Conservation (phyloP, 2,113 vertebrate species). For the Dromas ardeola region DNA sequence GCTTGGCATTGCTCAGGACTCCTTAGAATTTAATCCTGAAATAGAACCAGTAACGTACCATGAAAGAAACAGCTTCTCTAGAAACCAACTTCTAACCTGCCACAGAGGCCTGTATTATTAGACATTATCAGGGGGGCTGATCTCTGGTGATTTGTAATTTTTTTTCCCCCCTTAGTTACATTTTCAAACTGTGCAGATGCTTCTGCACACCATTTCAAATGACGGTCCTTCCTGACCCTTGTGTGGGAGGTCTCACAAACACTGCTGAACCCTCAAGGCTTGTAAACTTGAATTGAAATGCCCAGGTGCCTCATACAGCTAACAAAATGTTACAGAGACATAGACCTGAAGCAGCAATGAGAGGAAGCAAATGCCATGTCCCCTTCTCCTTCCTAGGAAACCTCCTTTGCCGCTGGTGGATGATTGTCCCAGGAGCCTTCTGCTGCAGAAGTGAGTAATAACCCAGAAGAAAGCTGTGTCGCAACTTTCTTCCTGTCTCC, state of each 20-base stretch:
- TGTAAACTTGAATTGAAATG: neutral
- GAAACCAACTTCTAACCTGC: neutral
- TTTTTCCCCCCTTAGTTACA: rapidly evolving
- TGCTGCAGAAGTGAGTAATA: no score
- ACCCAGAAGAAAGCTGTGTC: neutral
- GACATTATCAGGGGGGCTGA: neutral
- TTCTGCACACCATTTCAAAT: neutral
- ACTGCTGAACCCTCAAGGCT: neutral
- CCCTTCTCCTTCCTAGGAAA: neutral
- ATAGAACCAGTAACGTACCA: neutral
- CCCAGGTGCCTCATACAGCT: neutral
- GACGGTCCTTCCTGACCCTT: neutral
- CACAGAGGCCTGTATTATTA: neutral
- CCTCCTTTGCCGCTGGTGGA: rapidly evolving
- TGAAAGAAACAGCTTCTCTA: neutral
- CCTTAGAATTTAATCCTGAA: neutral
- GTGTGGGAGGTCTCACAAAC: neutral
- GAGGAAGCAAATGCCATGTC: neutral
- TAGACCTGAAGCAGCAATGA: neutral
- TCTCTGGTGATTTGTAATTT: neutral
- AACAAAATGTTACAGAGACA: neutral
- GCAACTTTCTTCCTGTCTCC: neutral
- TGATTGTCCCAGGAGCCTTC: neutral
- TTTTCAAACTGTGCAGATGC: neutral
- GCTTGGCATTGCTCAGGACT: neutral